Base-by-base conservation (phyloP, 2,797 vertebrate species). In the Acipenser ruthenus region DNA sequence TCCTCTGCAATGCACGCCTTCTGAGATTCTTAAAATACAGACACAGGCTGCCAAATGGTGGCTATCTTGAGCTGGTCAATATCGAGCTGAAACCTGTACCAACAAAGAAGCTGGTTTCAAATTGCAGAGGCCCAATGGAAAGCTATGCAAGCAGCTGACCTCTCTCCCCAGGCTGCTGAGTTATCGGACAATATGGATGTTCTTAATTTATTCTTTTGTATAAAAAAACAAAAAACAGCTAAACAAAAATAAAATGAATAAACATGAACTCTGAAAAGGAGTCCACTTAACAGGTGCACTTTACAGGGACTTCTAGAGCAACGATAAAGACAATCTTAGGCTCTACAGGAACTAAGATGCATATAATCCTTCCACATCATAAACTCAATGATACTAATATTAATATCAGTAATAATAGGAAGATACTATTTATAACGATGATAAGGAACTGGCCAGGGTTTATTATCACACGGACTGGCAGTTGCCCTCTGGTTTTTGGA, bases 211-310 rank as follows among this genome's bases (percentile, higher is more conserved):
- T 37, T 37, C 50, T 53, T 78, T 75, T 78, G 73, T 79, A 78
- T 79, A 78, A 66, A 77, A 37, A 65, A 77, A 79, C 74, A 73
- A 72, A 77, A 70, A 71, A 75, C 74, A 74, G 79, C 66, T 67
- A 72, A 80, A 70, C 63, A 72, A 77, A 76, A 49, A 3, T 11
- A 1, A 58, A 58, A n/a, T 6, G 11, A 58, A 1, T 13, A 11
- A 58, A 11, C 55, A 78, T 80, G 79, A 79, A 75, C 74, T 83
- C 74, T 83, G 83, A 74, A 85, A 83, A 66, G 73, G 78, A 82
- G 23, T 37, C 23, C 2, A 68, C 69, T 82, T 83, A 80, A 84
- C 80, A 83, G 80, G 88, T 87, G 87, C 87, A 90, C 87, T 91
- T 90, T 90, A 88, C 77, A 71, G 80, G 74, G 81, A 79, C 78